These are phyloP conservation scores for Gymnoscopelus microlampas DNA, from an alignment of 2,797 vertebrate genomes.

Conservation along the genomic window DNA sequence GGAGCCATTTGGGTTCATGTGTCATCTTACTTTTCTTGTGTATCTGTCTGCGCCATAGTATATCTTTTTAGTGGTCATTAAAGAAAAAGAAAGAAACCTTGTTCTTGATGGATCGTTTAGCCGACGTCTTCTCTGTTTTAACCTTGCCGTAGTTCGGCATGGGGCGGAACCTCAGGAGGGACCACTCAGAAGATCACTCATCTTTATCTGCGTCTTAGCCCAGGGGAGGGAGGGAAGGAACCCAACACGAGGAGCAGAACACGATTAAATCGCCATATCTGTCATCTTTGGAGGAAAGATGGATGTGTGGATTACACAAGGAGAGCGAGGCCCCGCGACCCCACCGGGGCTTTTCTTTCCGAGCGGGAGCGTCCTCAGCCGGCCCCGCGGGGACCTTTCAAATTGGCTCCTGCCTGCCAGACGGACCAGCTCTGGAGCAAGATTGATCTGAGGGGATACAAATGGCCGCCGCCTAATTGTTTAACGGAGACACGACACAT, in stretches of 20 bases:
- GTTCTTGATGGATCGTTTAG: conserved; percentile 42
- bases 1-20: background rate
- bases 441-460: conserved; percentile 83
- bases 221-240: conserved; percentile 57
- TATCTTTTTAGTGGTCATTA: conserved; percentile 5
- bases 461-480: conserved; percentile 80
- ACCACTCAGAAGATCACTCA: conserved; percentile 71
- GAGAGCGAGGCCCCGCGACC: conserved; percentile 63
- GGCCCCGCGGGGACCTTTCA: conserved; percentile 70
- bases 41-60: conserved; percentile 5
- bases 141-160: conserved; percentile 8
- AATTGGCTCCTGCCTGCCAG: conserved; percentile 76
- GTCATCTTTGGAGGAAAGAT: conserved; percentile 80
- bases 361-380: conserved; percentile 54
- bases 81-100: conserved; percentile 15
- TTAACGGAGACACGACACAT: conserved; percentile 83
- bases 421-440: conserved; percentile 48
- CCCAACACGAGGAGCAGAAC: conserved; percentile 70
- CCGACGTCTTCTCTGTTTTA: conserved; percentile 17
- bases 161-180: conserved; percentile 38
- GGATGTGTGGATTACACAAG: conserved; percentile 70
- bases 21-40: too few relatives aligned
- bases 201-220: conserved; percentile 78
- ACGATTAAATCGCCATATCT: conserved; percentile 80
- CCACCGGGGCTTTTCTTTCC: conserved; percentile 58